Evolutionary conservation across 2,888 invertebrate genomes (phyloP), one percentile per base, ranked within the genome.

Genomic region (Vanessa cardui): DNA sequence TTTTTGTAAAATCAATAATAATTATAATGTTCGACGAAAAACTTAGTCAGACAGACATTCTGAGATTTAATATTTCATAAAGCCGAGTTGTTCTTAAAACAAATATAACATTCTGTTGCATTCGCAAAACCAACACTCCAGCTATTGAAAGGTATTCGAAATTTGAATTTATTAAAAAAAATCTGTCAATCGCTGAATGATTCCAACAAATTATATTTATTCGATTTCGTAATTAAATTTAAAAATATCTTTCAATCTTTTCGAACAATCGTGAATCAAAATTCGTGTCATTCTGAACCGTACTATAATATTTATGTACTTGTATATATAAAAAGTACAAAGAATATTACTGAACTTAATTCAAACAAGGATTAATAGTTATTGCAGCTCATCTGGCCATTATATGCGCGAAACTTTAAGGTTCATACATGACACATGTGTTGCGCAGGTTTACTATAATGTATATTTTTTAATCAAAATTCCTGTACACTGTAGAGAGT

Each of bases 381-480:
- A 33, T 31, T 8, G 26, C 26, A 52, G 16, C 26, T 54, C 31
- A 31, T 54, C 31, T 31, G 31, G 54, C 20, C 8, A 33, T 33
- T 33, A 54, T 52, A 26, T 54, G 31, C 54, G 54, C 31, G 31
- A 54, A 54, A 31, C 54, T 54, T 31, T 8, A 20, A 20, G 46
- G 18, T 12, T 18, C 2, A 18, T 33, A 54, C 45, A 60, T 21
- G 61, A 39, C 60, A 71, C 69, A 71, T 71, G 66, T 71, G 71
- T 49, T 64, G 71, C 64, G 69, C 71, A 71, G 66, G 64, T 61
- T 64, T 54, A 47, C 68, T 54, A 20, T 62, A 54, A 56, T 69
- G 71, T 71, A 62, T 71, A 67, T 71, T 71, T 69, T 71, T 69
- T 46, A 62, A 69, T 69, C 71, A 71, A 71, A 71, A 71, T 71